These are phyloP conservation scores for Erpornis zantholeuca DNA, from an alignment of 2,113 vertebrate genomes.

Conservation along the genomic window DNA sequence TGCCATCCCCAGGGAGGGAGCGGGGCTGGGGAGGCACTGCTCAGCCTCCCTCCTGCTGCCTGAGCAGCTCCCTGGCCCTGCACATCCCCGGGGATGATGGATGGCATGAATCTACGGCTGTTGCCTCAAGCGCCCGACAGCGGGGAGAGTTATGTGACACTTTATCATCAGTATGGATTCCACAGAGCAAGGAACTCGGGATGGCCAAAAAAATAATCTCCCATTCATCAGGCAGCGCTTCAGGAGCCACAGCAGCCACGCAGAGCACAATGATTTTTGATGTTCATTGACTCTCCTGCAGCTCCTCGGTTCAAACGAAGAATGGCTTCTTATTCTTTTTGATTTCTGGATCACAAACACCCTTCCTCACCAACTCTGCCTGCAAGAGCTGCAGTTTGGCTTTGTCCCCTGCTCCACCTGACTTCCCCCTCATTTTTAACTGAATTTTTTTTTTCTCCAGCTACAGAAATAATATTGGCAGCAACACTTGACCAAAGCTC, in stretches of 20 bases:
- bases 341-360: neutral
- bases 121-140: neutral
- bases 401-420: neutral
- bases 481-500: neutral
- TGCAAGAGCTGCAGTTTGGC: neutral
- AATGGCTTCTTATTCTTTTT: neutral
- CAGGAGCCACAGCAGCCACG: neutral
- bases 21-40: neutral
- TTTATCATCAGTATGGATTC: neutral
- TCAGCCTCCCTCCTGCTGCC: neutral
- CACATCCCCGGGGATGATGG: neutral
- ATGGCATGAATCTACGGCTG: neutral
- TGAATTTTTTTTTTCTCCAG: neutral
- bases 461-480: neutral
- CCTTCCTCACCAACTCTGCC: neutral
- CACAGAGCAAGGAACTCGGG: neutral
- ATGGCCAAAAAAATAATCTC: neutral
- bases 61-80: neutral
- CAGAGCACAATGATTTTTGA: neutral
- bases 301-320: neutral
- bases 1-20: neutral
- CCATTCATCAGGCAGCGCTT: neutral
- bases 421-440: neutral
- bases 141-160: neutral
- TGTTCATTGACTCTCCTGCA: neutral